A percentile compares a stretch with the other conserved stretches of the same genome.
Conservation (phyloP, 2,888 invertebrate species). For the Leptarthrus brevirostris region DNA sequence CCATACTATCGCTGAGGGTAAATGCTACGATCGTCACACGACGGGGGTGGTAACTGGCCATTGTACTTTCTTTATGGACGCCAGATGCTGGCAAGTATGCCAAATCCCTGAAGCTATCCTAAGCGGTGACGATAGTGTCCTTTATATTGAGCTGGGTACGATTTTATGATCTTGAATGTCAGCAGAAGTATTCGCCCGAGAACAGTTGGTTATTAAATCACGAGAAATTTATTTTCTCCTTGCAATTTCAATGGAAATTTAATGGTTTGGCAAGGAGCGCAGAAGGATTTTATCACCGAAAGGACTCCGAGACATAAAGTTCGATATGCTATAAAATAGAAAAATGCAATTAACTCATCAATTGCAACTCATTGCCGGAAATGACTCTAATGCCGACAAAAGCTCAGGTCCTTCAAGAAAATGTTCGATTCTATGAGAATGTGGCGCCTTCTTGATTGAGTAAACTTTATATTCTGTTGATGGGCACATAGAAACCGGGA, state of each 20-base stretch:
- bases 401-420: no score
- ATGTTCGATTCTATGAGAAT: no score
- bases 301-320: background rate
- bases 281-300: background rate
- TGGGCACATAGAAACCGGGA: no score
- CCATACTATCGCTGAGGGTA: background rate
- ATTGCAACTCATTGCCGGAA: background rate
- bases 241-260: constrained; percentile 4
- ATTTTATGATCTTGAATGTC: constrained; percentile 22
- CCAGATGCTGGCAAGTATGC: constrained; percentile 21
- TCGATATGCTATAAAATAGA: constrained; percentile 13
- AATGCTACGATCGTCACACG: constrained; percentile 1
- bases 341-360: constrained; percentile 14
- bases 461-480: no score
- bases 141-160: constrained; percentile 25
- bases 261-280: background rate
- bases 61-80: constrained; percentile 19
- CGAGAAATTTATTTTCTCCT: background rate
- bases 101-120: background rate
- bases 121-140: background rate
- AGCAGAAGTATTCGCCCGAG: constrained; percentile 5
- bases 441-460: no score
- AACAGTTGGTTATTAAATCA: constrained; percentile 28
- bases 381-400: no score
- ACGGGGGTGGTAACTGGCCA: constrained; percentile 13